Percentiles rank a stretch among this genome's conserved stretches.
phyloP scores from a whole-genome alignment of 1,140 invertebrate genomes.

The Drosophila ironensis region DNA sequence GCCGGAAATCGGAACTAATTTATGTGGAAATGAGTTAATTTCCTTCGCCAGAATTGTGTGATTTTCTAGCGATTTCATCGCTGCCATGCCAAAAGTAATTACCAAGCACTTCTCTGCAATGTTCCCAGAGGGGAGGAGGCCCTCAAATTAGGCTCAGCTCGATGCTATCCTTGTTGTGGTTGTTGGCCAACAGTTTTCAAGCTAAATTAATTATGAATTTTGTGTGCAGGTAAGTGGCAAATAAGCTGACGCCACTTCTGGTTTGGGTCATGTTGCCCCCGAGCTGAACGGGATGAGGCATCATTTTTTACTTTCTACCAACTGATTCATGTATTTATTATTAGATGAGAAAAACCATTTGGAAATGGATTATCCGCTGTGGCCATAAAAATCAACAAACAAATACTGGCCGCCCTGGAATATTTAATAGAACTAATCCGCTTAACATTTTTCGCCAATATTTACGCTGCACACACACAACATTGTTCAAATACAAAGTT shows the following conservation, averaged over 20 bases:
- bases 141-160: constrained; percentile 41
- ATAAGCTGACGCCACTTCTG: constrained; percentile 12
- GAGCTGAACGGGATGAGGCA: background rate
- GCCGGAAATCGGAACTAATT: constrained; percentile 72
- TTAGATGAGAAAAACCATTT: background rate
- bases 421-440: constrained; percentile 30
- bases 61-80: constrained; percentile 78
- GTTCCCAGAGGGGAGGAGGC: constrained; percentile 2
- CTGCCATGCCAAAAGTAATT: constrained; percentile 52
- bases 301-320: background rate
- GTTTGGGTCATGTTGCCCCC: constrained; percentile 1
- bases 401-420: constrained; percentile 15
- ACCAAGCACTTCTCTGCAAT: constrained; percentile 56
- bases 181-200: constrained; percentile 40
- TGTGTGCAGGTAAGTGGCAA: constrained; percentile 44
- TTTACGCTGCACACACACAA: constrained; percentile 6
- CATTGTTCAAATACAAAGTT: background rate
- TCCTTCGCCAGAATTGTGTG: constrained; percentile 74
- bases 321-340: no score
- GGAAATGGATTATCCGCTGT: constrained; percentile 13
- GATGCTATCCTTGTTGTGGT: constrained; percentile 3
- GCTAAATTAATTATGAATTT: constrained; percentile 62
- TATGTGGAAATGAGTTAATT: constrained; percentile 80
- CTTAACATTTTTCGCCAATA: constrained; percentile 33
- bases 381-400: background rate